Percentiles rank a stretch among this genome's conserved stretches.
Conservation (phyloP, 2,113 vertebrate species). For the Rhinichthys klamathensis region DNA sequence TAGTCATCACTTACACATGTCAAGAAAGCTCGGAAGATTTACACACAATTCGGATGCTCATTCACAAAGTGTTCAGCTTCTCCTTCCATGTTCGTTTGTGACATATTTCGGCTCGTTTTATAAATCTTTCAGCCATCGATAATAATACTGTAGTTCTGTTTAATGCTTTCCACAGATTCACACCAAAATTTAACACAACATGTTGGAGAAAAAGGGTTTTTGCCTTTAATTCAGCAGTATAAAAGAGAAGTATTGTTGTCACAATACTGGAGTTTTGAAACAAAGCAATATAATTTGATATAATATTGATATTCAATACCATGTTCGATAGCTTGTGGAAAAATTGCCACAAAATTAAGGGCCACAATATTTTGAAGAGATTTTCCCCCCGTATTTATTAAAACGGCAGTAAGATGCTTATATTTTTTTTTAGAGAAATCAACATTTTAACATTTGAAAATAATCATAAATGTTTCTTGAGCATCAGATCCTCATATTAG, state of each 20-base stretch:
- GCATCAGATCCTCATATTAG: too few relatives aligned
- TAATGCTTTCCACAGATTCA: neutral
- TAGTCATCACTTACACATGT: neutral
- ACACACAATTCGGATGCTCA: neutral
- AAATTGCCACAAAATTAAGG: too few relatives aligned
- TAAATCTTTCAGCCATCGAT: neutral
- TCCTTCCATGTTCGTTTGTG: too few relatives aligned
- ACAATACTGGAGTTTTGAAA: neutral
- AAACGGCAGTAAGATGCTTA: too few relatives aligned
- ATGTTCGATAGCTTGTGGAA: neutral
- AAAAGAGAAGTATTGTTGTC: neutral
- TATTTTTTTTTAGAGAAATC: too few relatives aligned
- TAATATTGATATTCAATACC: neutral
- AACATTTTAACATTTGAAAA: too few relatives aligned
- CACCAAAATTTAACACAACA: neutral
- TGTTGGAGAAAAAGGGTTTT: neutral
- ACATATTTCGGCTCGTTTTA: neutral
- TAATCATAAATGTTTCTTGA: neutral
- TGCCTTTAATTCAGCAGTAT: neutral
- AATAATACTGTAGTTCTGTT: too few relatives aligned
- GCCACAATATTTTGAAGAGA: too few relatives aligned
- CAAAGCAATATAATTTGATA: neutral
- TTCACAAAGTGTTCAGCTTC: neutral
- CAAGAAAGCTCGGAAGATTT: neutral
- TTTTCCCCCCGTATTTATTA: too few relatives aligned